Percentiles rank a stretch among this genome's conserved stretches.
phyloP scores from a whole-genome alignment of 2,888 invertebrate genomes.

The Melikaiella ostensackeni region DNA sequence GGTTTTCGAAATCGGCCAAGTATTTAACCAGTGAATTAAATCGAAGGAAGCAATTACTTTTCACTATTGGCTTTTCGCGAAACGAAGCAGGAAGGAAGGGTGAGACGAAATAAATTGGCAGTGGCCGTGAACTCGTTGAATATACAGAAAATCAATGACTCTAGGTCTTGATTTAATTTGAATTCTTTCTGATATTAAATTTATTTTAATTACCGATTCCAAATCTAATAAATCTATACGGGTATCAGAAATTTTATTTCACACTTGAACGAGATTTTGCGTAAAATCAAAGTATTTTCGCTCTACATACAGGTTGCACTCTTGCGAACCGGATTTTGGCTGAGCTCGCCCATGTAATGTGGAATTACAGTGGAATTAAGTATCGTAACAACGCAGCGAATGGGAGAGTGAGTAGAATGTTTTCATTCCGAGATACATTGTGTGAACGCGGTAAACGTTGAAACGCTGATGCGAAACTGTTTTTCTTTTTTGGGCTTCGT shows the following conservation, averaged over 20 bases:
- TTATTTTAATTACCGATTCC: too few species aligned
- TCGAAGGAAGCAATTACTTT: slow-evolving; percentile 28
- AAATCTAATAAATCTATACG: too few species aligned
- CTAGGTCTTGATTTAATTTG: background rate
- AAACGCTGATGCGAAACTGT: slow-evolving; percentile 67
- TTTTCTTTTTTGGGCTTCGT: slow-evolving; percentile 67
- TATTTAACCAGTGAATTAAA: slow-evolving; percentile 24
- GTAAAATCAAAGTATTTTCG: slow-evolving; percentile 15
- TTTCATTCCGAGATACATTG: slow-evolving; percentile 64
- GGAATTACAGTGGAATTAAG: slow-evolving; percentile 29
- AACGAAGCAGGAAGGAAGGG: slow-evolving; percentile 36
- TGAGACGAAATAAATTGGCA: slow-evolving; percentile 32
- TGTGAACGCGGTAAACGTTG: slow-evolving; percentile 61
- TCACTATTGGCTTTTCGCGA: slow-evolving; percentile 36
- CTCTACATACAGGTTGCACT: background rate
- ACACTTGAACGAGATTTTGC: too few species aligned
- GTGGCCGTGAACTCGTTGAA: slow-evolving; percentile 35
- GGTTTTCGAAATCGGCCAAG: slow-evolving; percentile 18
- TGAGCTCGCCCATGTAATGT: slow-evolving; percentile 42
- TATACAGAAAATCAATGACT: slow-evolving; percentile 6
- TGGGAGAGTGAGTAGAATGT: slow-evolving; percentile 53
- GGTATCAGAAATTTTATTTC: background rate
- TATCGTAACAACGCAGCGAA: slow-evolving; percentile 25
- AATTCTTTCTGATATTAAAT: too few species aligned
- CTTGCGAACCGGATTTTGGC: slow-evolving; percentile 18